These are phyloP conservation scores for Diarsia dahlii DNA, from an alignment of 2,888 invertebrate species.

Conservation along the genomic window DNA sequence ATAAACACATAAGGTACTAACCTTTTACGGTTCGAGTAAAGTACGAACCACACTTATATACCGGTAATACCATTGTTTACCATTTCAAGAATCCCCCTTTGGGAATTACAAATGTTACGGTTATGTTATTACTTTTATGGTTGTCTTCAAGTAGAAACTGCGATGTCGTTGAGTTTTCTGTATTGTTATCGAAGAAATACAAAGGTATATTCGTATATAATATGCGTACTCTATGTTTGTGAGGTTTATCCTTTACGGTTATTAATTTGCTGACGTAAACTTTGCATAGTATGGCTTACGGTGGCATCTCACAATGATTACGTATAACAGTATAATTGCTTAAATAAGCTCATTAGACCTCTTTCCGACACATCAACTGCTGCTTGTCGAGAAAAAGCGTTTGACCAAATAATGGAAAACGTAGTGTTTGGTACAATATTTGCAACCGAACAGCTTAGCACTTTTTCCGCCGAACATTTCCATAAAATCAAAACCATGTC, in stretches of 20 bases:
- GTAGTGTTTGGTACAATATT: too few species aligned
- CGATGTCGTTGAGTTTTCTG: conserved; percentile 19
- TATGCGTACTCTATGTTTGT: neutral
- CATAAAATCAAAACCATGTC: too few species aligned
- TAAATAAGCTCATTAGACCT: neutral
- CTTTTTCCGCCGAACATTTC: too few species aligned
- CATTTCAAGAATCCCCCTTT: conserved; percentile 41
- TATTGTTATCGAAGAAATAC: conserved; percentile 34
- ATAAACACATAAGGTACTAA: conserved; percentile 9
- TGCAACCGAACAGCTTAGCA: too few species aligned
- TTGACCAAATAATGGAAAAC: neutral
- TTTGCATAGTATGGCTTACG: neutral
- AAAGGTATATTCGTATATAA: conserved; percentile 7
- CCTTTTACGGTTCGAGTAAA: conserved; percentile 21
- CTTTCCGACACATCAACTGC: neutral
- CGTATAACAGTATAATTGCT: neutral
- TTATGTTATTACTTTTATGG: conserved; percentile 46
- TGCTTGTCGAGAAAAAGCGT: neutral
- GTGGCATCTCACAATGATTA: neutral
- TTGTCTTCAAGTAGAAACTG: conserved; percentile 26
- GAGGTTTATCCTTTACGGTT: neutral
- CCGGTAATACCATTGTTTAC: conserved; percentile 38
- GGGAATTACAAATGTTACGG: conserved; percentile 36
- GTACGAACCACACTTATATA: conserved; percentile 5
- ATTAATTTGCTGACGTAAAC: neutral